phyloP scores from a whole-genome alignment of 2,888 invertebrate genomes.

The Leptinotarsa haldemani region DNA sequence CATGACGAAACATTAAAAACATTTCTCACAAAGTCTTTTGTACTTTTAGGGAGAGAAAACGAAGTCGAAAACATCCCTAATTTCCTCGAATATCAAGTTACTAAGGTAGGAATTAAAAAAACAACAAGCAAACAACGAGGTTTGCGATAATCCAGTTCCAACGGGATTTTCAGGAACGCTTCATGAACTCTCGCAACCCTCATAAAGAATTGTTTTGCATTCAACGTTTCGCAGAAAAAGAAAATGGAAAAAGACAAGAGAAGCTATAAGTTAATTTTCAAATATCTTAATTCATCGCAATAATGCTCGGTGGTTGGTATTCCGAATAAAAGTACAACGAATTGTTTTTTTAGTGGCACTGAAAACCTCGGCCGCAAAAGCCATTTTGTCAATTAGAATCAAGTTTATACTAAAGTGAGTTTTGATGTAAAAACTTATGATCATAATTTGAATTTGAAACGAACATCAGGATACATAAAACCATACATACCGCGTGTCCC shows the following conservation, averaged over 20 bases:
- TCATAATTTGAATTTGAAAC: too few relatives aligned
- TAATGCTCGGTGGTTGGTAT: not conserved
- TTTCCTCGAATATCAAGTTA: conserved; percentile 29
- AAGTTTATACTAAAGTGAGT: too few relatives aligned
- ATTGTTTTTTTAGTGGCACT: not conserved
- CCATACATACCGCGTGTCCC: too few relatives aligned
- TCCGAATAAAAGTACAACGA: not conserved
- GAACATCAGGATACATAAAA: too few relatives aligned
- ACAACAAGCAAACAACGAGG: conserved; percentile 26
- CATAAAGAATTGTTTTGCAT: conserved; percentile 35
- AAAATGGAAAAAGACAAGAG: conserved; percentile 12
- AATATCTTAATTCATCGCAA: not conserved
- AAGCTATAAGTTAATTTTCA: not conserved
- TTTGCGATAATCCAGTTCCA: conserved; percentile 27
- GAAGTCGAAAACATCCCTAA: conserved; percentile 25
- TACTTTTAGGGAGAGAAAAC: not conserved
- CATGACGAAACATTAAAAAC: not conserved
- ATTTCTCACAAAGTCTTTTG: not conserved
- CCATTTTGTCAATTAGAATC: too few relatives aligned
- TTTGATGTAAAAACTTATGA: too few relatives aligned
- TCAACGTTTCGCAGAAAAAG: conserved; percentile 25
- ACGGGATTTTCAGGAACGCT: conserved; percentile 28
- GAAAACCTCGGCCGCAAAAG: too few relatives aligned
- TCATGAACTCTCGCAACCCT: conserved; percentile 28
- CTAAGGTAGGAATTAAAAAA: conserved; percentile 29